phyloP scores from a whole-genome alignment of 2,888 invertebrate species.

The Osmoderma eremita region DNA sequence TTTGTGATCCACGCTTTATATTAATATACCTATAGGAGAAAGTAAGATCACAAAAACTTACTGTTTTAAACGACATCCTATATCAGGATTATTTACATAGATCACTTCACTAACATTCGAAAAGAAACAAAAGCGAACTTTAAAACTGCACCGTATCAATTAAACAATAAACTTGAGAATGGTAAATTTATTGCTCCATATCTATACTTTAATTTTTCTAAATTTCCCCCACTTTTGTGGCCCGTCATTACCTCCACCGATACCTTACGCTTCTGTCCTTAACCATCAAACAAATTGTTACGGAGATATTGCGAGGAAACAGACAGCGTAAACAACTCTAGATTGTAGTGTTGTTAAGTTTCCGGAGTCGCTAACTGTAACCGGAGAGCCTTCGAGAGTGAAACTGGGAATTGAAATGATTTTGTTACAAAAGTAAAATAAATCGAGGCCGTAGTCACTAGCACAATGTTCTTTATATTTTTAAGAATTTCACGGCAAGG shows the following conservation, averaged over 20 bases:
- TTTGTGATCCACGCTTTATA: too few relatives aligned
- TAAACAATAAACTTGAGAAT: slow-evolving; percentile 22
- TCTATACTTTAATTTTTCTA: slow-evolving; percentile 13
- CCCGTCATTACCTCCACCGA: slow-evolving; percentile 22
- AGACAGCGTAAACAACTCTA: background rate
- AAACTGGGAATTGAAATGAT: slow-evolving; percentile 6
- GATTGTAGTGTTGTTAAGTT: background rate
- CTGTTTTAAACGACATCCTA: slow-evolving; percentile 22
- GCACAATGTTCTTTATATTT: slow-evolving; percentile 14
- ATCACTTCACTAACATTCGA: background rate
- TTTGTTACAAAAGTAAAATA: slow-evolving; percentile 17
- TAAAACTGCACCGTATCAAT: background rate
- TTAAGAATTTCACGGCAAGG: slow-evolving; percentile 7
- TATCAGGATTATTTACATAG: background rate
- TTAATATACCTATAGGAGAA: background rate
- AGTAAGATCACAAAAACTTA: slow-evolving; percentile 1
- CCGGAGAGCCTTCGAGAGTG: slow-evolving; percentile 11
- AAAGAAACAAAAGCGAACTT: background rate
- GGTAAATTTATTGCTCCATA: slow-evolving; percentile 27
- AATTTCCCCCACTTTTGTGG: slow-evolving; percentile 15
- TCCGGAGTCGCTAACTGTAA: slow-evolving; percentile 3
- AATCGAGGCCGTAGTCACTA: slow-evolving; percentile 15
- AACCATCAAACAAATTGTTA: background rate
- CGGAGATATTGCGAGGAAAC: background rate
- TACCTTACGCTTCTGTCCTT: background rate